Percentiles rank a stretch among this genome's conserved stretches.
These are phyloP conservation scores for Tamandua tetradactyla DNA, from an alignment of 2,797 vertebrate species.

Conservation along the genomic window DNA sequence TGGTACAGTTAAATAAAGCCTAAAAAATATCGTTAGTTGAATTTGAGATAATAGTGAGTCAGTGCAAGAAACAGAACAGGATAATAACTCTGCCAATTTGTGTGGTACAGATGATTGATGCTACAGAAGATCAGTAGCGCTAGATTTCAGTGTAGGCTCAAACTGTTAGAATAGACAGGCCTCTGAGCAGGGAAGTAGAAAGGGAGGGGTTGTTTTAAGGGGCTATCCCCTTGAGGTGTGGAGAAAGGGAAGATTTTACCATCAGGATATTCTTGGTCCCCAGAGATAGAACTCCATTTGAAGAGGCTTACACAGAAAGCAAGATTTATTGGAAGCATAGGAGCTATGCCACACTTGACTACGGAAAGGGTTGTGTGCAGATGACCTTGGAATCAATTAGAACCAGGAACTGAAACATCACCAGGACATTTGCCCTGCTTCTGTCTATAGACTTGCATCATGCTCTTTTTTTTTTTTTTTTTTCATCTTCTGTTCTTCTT, in stretches of 20 bases:
- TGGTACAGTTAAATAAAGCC: conserved; percentile 58
- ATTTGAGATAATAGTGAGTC: conserved; percentile 59
- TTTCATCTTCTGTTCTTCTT: not conserved
- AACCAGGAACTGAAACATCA: not conserved
- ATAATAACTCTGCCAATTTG: conserved; percentile 51
- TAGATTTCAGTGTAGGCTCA: conserved; percentile 7
- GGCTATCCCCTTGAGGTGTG: not conserved
- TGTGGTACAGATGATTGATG: conserved; percentile 48
- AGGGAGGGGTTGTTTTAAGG: not conserved
- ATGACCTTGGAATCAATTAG: not conserved
- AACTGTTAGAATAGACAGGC: conserved; percentile 22
- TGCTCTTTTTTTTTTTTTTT: too few species aligned
- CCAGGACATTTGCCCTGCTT: not conserved
- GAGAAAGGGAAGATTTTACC: not conserved
- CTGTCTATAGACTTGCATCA: not conserved
- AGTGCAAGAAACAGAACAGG: conserved; percentile 55
- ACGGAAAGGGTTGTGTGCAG: too few species aligned
- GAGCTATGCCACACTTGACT: not conserved
- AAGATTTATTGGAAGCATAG: not conserved
- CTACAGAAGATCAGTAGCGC: not conserved
- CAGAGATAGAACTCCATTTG: not conserved
- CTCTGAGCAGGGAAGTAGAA: not conserved
- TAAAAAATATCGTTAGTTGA: conserved; percentile 55
- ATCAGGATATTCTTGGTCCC: not conserved
- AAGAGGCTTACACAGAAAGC: not conserved